Percentiles rank a stretch among this genome's conserved stretches.
These are phyloP conservation scores for Dolichomitus sp. DNA, from an alignment of 2,888 invertebrate species.

Conservation along the genomic window DNA sequence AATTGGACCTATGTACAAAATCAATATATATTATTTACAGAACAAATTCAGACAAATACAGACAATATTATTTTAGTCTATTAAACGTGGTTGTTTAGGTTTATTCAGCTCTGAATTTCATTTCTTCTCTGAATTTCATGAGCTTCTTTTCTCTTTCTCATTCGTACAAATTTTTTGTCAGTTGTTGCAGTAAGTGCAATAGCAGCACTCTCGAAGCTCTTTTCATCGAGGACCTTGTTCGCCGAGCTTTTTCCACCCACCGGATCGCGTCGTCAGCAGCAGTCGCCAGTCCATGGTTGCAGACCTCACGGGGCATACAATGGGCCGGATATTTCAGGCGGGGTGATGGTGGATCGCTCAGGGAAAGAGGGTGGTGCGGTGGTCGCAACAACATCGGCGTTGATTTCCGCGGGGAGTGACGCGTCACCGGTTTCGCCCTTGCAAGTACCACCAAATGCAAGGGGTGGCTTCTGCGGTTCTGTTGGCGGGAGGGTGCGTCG, in stretches of 20 bases:
- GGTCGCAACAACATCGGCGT: slow-evolving; percentile 74
- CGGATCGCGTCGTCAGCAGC: slow-evolving; percentile 67
- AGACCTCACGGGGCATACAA: slow-evolving; percentile 74
- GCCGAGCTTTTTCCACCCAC: slow-evolving; percentile 56
- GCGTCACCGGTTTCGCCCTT: slow-evolving; percentile 71
- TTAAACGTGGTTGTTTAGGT: neutral
- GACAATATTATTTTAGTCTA: no score
- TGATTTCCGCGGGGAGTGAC: slow-evolving; percentile 83
- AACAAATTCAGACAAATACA: no score
- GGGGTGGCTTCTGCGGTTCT: slow-evolving; percentile 47
- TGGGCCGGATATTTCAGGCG: slow-evolving; percentile 80
- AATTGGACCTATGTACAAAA: no score
- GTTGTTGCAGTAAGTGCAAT: neutral
- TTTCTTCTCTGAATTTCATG: neutral
- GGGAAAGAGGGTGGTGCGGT: slow-evolving; percentile 64
- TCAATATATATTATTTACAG: no score
- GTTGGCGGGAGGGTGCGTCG: slow-evolving; percentile 60
- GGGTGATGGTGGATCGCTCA: slow-evolving; percentile 49
- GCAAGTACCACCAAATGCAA: slow-evolving; percentile 28
- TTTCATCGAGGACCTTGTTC: slow-evolving; percentile 49
- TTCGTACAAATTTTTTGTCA: slow-evolving; percentile 48
- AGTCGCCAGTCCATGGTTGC: slow-evolving; percentile 68
- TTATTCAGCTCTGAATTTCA: neutral
- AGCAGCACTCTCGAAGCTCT: slow-evolving; percentile 48
- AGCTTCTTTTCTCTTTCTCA: slow-evolving; percentile 34